A percentile compares a stretch with the other conserved stretches of the same genome.
Conservation (phyloP, 2,113 vertebrate species). For the Dermatemys mawii region DNA sequence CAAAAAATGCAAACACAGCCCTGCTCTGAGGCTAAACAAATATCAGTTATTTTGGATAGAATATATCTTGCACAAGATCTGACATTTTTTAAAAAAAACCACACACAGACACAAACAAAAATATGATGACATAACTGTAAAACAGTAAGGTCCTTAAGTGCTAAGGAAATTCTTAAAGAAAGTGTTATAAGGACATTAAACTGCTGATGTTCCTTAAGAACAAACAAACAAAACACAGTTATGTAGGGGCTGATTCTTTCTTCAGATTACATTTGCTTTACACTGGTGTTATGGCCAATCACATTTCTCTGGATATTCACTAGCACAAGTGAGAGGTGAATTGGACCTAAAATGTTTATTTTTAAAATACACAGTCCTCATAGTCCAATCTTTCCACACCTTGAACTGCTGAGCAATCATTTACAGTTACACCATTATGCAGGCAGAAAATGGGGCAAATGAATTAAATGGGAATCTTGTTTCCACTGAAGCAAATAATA, state of each 20-base stretch:
- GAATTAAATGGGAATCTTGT: slow-evolving; percentile 22
- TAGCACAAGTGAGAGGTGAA: neutral
- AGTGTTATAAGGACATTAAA: neutral
- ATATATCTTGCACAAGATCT: neutral
- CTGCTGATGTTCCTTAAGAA: neutral
- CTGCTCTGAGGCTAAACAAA: neutral
- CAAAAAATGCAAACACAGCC: neutral
- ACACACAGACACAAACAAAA: neutral
- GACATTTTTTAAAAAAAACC: neutral
- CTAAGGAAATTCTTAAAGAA: neutral
- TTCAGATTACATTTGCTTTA: neutral
- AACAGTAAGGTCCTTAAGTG: neutral
- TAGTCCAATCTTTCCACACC: neutral
- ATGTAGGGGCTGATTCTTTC: neutral
- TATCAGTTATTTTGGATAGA: neutral
- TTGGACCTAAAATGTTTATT: neutral
- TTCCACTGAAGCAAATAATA: slow-evolving; percentile 37
- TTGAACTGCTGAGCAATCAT: slow-evolving; percentile 45
- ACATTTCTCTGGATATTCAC: neutral
- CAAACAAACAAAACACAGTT: neutral
- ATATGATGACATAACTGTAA: neutral
- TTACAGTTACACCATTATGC: slow-evolving; percentile 36
- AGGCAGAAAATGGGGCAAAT: slow-evolving; percentile 57
- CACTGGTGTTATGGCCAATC: neutral
- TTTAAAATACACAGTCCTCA: neutral